These are phyloP conservation scores for Zeus faber DNA, from an alignment of 2,113 vertebrate genomes.

Conservation along the genomic window DNA sequence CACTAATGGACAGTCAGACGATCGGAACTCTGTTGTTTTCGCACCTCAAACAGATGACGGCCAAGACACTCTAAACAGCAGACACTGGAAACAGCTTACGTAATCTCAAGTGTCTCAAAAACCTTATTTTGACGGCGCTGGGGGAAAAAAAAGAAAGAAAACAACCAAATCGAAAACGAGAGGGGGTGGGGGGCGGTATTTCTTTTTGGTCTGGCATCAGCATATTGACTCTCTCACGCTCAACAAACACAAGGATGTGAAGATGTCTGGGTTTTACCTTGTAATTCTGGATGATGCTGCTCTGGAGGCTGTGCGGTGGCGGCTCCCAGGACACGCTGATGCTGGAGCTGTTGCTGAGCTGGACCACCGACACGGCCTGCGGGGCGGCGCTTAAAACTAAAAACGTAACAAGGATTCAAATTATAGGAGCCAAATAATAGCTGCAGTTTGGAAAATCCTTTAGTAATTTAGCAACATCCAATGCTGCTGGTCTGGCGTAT, in stretches of 20 bases:
- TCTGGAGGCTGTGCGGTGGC: slow-evolving; percentile 77
- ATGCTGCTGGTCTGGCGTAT: too few species aligned
- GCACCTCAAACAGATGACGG: too few species aligned
- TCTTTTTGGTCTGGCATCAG: neutral
- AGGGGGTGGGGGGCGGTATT: neutral
- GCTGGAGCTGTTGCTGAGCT: slow-evolving; percentile 84
- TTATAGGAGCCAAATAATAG: neutral
- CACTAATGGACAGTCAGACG: slow-evolving; percentile 35
- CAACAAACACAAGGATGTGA: neutral
- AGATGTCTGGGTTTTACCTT: slow-evolving; percentile 68
- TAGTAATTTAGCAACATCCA: too few species aligned
- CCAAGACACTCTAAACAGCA: too few species aligned
- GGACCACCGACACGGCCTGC: slow-evolving; percentile 82
- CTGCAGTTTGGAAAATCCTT: too few species aligned
- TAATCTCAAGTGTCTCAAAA: slow-evolving; percentile 26
- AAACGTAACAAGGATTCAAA: slow-evolving; percentile 14
- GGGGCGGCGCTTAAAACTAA: slow-evolving; percentile 84
- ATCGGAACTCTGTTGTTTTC: slow-evolving; percentile 46
- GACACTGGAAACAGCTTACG: slow-evolving; percentile 45
- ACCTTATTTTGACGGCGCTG: slow-evolving; percentile 9
- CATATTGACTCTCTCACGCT: neutral
- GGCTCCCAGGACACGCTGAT: slow-evolving; percentile 93
- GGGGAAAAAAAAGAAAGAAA: slow-evolving; percentile 1
- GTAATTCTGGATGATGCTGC: slow-evolving; percentile 86
- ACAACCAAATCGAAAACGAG: neutral